A percentile compares a stretch with the other conserved stretches of the same genome.
These are phyloP conservation scores for Melanotus villosus DNA, from an alignment of 2,888 invertebrate genomes.

Conservation along the genomic window DNA sequence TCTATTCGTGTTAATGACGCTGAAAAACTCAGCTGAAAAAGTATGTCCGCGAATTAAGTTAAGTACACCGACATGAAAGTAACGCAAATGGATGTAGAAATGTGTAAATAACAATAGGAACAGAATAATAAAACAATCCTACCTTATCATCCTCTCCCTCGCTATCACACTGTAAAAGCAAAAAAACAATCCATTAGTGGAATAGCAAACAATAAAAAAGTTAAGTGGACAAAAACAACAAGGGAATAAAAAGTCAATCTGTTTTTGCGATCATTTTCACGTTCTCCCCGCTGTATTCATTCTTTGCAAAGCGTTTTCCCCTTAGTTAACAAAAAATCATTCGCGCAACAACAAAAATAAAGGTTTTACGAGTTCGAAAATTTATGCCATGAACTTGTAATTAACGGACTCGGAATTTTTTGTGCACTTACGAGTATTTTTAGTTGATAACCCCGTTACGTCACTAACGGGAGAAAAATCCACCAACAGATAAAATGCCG, in stretches of 20 bases:
- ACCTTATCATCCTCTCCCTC: conserved; percentile 94
- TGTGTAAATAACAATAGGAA: neutral
- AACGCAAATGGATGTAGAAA: no score
- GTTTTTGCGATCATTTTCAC: conserved; percentile 52
- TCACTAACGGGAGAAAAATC: neutral
- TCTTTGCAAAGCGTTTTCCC: conserved; percentile 38
- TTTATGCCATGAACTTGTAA: conserved; percentile 29
- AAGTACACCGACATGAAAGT: no score
- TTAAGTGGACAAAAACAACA: conserved; percentile 49
- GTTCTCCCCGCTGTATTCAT: conserved; percentile 40
- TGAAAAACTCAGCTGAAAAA: no score
- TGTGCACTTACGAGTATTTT: neutral
- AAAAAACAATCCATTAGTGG: conserved; percentile 65
- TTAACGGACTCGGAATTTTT: conserved; percentile 22
- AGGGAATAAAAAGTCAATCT: conserved; percentile 58
- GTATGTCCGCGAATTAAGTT: no score
- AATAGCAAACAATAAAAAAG: conserved; percentile 50
- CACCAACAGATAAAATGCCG: neutral
- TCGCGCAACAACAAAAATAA: conserved; percentile 21
- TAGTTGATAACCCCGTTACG: neutral
- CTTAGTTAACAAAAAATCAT: conserved; percentile 23
- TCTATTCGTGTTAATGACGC: no score
- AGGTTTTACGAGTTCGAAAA: conserved; percentile 21
- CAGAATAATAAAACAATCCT: conserved; percentile 65
- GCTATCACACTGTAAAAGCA: conserved; percentile 88